Conservation (phyloP, 1,140 invertebrate species). For the Panulirus ornatus region DNA sequence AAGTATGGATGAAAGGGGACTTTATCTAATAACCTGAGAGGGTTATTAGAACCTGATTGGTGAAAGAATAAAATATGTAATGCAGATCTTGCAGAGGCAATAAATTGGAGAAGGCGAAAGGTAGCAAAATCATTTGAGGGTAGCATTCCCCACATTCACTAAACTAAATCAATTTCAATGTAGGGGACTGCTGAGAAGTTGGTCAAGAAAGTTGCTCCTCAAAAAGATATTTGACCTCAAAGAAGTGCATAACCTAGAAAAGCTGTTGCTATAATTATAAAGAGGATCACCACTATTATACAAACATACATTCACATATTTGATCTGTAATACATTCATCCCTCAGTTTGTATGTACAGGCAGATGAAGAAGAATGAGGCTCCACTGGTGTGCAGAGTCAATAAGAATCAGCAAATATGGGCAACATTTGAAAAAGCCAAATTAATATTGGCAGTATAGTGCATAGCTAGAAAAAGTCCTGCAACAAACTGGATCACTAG, state of each 20-base stretch:
- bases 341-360: slow-evolving; percentile 77
- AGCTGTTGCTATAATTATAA: too few species aligned
- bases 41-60: slow-evolving; percentile 82
- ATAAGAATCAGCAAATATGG: slow-evolving; percentile 79
- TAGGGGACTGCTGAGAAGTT: slow-evolving; percentile 85
- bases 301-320: not conserved
- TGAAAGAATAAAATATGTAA: slow-evolving; percentile 83
- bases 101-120: slow-evolving; percentile 85
- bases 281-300: not conserved
- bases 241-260: slow-evolving; percentile 81
- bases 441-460: slow-evolving; percentile 23
- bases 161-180: slow-evolving; percentile 81
- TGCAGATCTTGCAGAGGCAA: slow-evolving; percentile 81
- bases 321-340: slow-evolving; percentile 76
- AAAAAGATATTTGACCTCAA: slow-evolving; percentile 87
- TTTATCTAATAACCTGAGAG: slow-evolving; percentile 82
- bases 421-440: slow-evolving; percentile 27
- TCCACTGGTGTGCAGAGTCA: slow-evolving; percentile 81
- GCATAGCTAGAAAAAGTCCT: slow-evolving; percentile 20
- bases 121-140: slow-evolving; percentile 85
- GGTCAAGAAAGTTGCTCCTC: slow-evolving; percentile 86
- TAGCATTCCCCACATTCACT: slow-evolving; percentile 85
- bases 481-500: not conserved
- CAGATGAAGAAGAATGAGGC: slow-evolving; percentile 78
- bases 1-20: slow-evolving; percentile 81